A percentile compares a stretch with the other conserved stretches of the same genome.
Evolutionary conservation across 2,797 vertebrate genomes (phyloP).

Genomic region (Urophycis tenuis): DNA sequence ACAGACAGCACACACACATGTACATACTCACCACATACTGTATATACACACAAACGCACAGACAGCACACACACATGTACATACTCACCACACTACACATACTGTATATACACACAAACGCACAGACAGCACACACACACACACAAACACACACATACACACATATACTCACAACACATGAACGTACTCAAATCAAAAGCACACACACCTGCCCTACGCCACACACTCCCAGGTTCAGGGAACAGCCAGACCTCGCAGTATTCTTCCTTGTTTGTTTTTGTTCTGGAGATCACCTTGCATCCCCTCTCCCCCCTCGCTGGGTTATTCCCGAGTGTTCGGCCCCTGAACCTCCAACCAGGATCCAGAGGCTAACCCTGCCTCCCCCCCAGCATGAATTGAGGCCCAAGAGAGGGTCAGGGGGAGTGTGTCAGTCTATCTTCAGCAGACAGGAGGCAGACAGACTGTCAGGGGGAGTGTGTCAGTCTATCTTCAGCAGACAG

Average conservation of each 20-base stretch:
- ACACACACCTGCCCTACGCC: neutral
- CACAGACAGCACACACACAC: too few species aligned
- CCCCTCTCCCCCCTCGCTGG: conserved; percentile 20
- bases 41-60: too few species aligned
- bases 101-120: too few species aligned
- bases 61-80: too few species aligned
- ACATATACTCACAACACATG: neutral
- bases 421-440: too few species aligned
- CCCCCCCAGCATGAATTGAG: conserved; percentile 56
- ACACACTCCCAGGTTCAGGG: conserved; percentile 14
- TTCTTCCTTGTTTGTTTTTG: conserved; percentile 11
- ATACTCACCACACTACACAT: too few species aligned
- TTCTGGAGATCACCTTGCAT: conserved; percentile 35
- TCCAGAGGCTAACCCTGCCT: conserved; percentile 59
- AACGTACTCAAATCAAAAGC: neutral
- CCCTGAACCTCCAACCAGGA: conserved; percentile 55
- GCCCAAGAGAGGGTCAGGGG: conserved; percentile 53
- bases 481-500: too few species aligned
- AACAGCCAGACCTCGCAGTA: conserved; percentile 22
- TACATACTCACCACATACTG: too few species aligned
- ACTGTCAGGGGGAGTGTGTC: too few species aligned
- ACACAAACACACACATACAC: neutral
- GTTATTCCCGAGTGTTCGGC: conserved; percentile 44
- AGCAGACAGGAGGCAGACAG: too few species aligned
- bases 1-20: too few species aligned